Evolutionary conservation across 2,797 vertebrate genomes (phyloP), one percentile per base, ranked within the genome.

Genomic region (Urosaurus nigricauda): DNA sequence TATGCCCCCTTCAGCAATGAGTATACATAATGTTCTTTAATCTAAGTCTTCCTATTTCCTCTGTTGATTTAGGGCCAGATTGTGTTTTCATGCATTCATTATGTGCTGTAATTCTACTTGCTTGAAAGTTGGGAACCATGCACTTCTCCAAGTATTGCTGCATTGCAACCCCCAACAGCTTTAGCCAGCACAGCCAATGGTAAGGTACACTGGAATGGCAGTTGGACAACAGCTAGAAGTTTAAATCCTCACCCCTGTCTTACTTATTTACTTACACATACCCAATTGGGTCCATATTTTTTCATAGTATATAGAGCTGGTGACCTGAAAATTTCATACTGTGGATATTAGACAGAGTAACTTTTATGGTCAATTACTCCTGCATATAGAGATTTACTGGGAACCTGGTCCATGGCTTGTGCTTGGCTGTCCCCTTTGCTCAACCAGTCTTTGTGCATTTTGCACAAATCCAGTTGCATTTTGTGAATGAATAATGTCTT

Each of bases 401-500:
- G 58, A 35, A 16, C 29, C 29, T 35, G 68, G 74, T 47, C 3
- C 14, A 32, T 53, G 24, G 37, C 11, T 63, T 29, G 7, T 21
- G 51, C 32, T n/a, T 77, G 53, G n/a, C 19, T 80, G n/a, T n/a
- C 1, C 79, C 1, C 17, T 80, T 53, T 17, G 53, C 8, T 17
- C 13, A 79, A n/a, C 29, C 14, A 68, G 6, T 32, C 65, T 68
- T 68, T 32, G 32, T 68, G 3, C 29, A 68, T 65, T 51, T 51
- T 51, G 47, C 17, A 77, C 14, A 40, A 77, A 68, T 68, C 24
- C 35, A 74, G 80, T 14, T 84, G 21, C 74, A 73, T 21, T 87
- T 53, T 84, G 32, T 83, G 51, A 78, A 37, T 83, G 51, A 78
- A 35, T 93, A 78, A 78, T 79, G 82, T 53, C 71, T 83, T 83